phyloP scores from a whole-genome alignment of 2,888 invertebrate species.

The Sthenelais limicola region DNA sequence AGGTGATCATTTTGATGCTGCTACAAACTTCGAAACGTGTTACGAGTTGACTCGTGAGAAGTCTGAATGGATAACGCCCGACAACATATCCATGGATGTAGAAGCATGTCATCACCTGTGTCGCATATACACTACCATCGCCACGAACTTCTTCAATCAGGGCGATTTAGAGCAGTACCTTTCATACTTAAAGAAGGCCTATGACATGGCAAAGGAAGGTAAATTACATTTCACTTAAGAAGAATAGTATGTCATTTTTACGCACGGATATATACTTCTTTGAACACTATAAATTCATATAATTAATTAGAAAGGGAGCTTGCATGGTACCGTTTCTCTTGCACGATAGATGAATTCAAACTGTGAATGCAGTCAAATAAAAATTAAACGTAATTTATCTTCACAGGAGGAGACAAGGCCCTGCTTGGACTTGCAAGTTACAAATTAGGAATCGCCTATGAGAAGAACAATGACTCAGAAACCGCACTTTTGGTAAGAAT shows the following conservation, averaged over 20 bases:
- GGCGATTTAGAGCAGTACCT: constrained; percentile 56
- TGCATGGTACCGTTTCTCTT: not conserved
- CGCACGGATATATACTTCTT: not conserved
- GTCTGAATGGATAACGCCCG: constrained; percentile 60
- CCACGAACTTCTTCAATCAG: constrained; percentile 54
- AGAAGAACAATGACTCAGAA: constrained; percentile 62
- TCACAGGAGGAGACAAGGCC: constrained; percentile 53
- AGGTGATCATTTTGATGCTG: constrained; percentile 65
- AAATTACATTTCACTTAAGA: constrained; percentile 50
- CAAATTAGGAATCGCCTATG: constrained; percentile 66
- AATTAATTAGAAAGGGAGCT: not conserved
- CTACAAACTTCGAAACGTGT: constrained; percentile 68
- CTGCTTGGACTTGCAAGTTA: constrained; percentile 68
- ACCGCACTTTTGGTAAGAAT: constrained; percentile 64
- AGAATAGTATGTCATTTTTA: not conserved
- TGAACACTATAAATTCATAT: not conserved
- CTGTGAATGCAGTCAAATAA: not conserved
- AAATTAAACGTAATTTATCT: not conserved
- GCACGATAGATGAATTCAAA: not conserved
- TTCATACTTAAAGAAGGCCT: constrained; percentile 65
- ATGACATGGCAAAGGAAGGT: constrained; percentile 69
- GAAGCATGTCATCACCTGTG: constrained; percentile 67
- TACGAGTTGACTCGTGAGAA: constrained; percentile 60
- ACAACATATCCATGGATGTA: constrained; percentile 59
- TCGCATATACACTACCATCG: constrained; percentile 65